phyloP scores from a whole-genome alignment of 2,113 vertebrate species.

The Marcusenius ussheri region DNA sequence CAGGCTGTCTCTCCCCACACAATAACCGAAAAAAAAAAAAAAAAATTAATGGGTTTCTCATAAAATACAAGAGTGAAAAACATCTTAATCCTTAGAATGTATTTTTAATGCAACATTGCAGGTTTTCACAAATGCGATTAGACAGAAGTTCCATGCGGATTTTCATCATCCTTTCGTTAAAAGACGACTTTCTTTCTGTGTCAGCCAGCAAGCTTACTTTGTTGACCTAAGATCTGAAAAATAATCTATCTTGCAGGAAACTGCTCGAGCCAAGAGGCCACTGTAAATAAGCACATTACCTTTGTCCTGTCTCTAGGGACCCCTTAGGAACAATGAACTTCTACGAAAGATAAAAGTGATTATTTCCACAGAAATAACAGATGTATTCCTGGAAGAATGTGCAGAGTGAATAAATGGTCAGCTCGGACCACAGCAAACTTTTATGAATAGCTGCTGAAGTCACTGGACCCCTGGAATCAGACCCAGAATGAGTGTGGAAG shows the following conservation, averaged over 20 bases:
- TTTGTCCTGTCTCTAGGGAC: constrained; percentile 34
- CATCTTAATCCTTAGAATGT: constrained; percentile 20
- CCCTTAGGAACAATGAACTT: constrained; percentile 40
- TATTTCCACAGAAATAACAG: constrained; percentile 33
- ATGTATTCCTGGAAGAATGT: constrained; percentile 33
- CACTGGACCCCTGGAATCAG: background rate
- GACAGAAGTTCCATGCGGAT: background rate
- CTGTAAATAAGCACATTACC: constrained; percentile 40
- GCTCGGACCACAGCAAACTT: background rate
- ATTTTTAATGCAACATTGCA: background rate
- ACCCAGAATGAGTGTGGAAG: background rate
- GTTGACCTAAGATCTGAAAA: constrained; percentile 39
- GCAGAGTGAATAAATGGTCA: background rate
- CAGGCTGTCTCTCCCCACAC: background rate
- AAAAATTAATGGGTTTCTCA: background rate
- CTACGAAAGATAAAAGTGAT: constrained; percentile 34
- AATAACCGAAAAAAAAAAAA: background rate
- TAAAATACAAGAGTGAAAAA: constrained; percentile 30
- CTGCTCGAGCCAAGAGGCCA: constrained; percentile 32
- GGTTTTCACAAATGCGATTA: background rate
- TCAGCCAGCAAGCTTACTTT: constrained; percentile 19
- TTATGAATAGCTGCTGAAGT: background rate
- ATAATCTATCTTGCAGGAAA: constrained; percentile 34
- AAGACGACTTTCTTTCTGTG: background rate
- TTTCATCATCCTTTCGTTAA: background rate